Evolutionary conservation across 2,888 invertebrate genomes (phyloP).

Genomic region (Hirtodrosophila duncani): DNA sequence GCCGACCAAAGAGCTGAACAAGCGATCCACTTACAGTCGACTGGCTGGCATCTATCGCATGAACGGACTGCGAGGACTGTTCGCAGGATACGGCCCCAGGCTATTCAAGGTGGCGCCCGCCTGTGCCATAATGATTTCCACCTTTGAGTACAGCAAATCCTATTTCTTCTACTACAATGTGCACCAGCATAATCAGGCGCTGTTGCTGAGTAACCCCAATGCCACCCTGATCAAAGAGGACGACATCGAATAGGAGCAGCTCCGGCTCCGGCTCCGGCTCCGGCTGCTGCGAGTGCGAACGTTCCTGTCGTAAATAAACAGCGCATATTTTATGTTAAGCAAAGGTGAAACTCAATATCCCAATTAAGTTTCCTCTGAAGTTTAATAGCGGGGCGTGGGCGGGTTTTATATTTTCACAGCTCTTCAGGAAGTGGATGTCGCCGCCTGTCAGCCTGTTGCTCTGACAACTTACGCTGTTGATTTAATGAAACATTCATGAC

Average conservation of each 20-base stretch:
- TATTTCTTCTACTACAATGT: conserved; percentile 85
- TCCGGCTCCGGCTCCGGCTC: not conserved
- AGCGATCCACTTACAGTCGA: conserved; percentile 77
- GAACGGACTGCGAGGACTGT: conserved; percentile 86
- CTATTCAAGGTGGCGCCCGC: conserved; percentile 98
- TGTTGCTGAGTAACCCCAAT: conserved; percentile 47
- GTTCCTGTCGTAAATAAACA: conserved; percentile 23
- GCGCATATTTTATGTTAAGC: conserved; percentile 24
- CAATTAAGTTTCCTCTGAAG: conserved; percentile 18
- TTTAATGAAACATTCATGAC: conserved; percentile 36
- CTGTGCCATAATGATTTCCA: conserved; percentile 99
- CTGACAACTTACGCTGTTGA: conserved; percentile 24
- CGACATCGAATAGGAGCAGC: conserved; percentile 37
- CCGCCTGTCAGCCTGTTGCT: conserved; percentile 7
- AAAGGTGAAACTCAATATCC: conserved; percentile 18
- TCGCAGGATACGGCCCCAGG: conserved; percentile 92
- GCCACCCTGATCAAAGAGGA: conserved; percentile 37
- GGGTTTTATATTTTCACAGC: conserved; percentile 19
- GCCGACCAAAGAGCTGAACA: conserved; percentile 43
- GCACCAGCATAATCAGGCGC: conserved; percentile 73
- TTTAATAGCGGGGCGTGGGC: conserved; percentile 1
- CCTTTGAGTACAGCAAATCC: conserved; percentile 96
- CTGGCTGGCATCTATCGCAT: conserved; percentile 83
- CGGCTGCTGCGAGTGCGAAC: not conserved
- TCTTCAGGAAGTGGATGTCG: not conserved